Base-by-base conservation (phyloP, 2,888 invertebrate genomes). In the Phaedon cochleariae region DNA sequence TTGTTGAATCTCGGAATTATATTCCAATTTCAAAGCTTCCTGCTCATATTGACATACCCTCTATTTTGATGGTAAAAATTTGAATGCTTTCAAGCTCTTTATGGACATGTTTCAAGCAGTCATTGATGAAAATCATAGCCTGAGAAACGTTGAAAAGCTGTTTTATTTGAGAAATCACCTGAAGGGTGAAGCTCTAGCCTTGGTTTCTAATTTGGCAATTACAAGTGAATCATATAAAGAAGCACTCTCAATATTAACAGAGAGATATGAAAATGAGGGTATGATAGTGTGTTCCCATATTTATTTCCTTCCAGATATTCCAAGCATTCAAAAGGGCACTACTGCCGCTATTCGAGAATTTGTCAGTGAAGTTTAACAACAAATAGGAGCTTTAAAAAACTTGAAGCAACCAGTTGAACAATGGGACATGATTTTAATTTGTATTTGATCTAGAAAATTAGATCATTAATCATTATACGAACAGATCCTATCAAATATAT, bases 401-500 rank as follows among this genome's bases (percentile, higher is more conserved):
- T 49, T 66, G 12, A 54, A 48, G 20, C 66, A 66, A 54, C 57
- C 64, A 20, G 29, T 48, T 9, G 54, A 53, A 34, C 41, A 26
- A 10, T 62, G 54, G 54, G 46, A 62, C 15, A 53, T 66, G 22
- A 45, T 69, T 12, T 22, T 59, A 18, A 46, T 66, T 22, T 61
- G 31, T 37, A 41, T 68, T 34, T 65, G 59, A 4, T 62, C 54
- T 9, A 62, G 46, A 60, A 65, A 65, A 57, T 18, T 65, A 45
- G 68, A 68, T 55, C 20, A 20, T 29, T 62, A 55, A 68, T 55
- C 20, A 20, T 29, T 62, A 55, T 37, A 62, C 65, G 2, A 49
- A 46, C 20, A 59, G 49, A 21, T 51, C 59, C 9, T 68, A 49
- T 62, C 62, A 68, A 62, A 41, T 68, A 37, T 65, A 68, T 17